phyloP scores from a whole-genome alignment of 2,888 invertebrate species.

The Drosophila limbata region DNA sequence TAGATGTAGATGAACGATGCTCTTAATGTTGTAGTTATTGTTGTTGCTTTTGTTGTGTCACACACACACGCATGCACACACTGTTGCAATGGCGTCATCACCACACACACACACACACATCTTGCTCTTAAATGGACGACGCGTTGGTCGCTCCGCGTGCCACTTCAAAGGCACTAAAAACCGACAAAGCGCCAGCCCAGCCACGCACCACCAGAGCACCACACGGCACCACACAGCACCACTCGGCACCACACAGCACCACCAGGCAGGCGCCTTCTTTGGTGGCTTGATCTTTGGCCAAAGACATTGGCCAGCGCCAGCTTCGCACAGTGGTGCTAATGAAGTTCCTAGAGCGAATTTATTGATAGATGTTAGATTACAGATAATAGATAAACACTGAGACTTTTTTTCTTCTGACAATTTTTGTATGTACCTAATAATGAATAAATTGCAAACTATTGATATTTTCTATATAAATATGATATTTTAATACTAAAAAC shows the following conservation, averaged over 20 bases:
- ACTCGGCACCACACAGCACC: constrained; percentile 17
- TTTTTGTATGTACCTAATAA: too few relatives aligned
- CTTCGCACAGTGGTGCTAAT: constrained; percentile 2
- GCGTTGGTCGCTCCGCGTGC: constrained; percentile 66
- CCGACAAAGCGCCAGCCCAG: constrained; percentile 69
- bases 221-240: constrained; percentile 17
- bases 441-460: too few relatives aligned
- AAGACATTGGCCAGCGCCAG: constrained; percentile 29
- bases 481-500: too few relatives aligned
- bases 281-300: constrained; percentile 79
- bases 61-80: constrained; percentile 46
- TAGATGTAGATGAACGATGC: constrained; percentile 51
- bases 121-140: constrained; percentile 72
- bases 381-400: neutral
- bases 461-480: too few relatives aligned
- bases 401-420: neutral
- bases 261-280: constrained; percentile 68
- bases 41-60: constrained; percentile 47
- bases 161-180: constrained; percentile 73
- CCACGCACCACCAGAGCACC: constrained; percentile 52
- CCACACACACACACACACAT: constrained; percentile 42
- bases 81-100: constrained; percentile 66
- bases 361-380: too few relatives aligned
- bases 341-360: neutral
- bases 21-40: constrained; percentile 62